Evolutionary conservation across 1,140 invertebrate genomes (phyloP), one percentile per base, ranked within the genome.

Genomic region (Argopecten irradians): DNA sequence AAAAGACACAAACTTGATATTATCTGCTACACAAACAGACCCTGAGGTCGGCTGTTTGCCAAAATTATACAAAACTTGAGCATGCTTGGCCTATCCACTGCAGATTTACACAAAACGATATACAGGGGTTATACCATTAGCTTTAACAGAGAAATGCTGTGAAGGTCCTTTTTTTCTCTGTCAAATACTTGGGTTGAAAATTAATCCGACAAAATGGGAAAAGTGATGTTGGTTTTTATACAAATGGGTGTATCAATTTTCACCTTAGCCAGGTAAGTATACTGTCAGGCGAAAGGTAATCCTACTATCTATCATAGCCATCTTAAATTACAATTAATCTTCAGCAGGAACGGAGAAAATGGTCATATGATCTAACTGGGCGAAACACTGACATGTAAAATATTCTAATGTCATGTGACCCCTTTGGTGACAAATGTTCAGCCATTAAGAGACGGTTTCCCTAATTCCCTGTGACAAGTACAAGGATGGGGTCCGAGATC

Each of bases 1-100:
- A 71, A 71, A 71, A 71, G 55, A 71, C 55, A 71, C 55, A 71
- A 71, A 71, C 55, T 71, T 71, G 55, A 71, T 71, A 71, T 71
- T 71, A 71, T 71, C 55, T 28, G 16, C 55, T 28, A 71, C 13
- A 28, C 55, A 71, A 7, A 28, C 55, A 71, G 16, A 71, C 55
- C 55, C 55, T 5, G 55, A 71, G 55, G 55, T 71, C 55, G 55
- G 55, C 55, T 71, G n/a, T 71, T 71, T 71, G 55, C 55, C 55
- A 71, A 71, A n/a, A 71, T 71, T 71, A 71, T 71, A 71, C 55
- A 71, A 28, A 71, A 71, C 28, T 71, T 71, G 55, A 28, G 55
- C 28, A n/a, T 71, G n/a, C 2, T 71, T 71, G 55, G 55, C 22
- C 55, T n/a, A 28, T 71, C 55, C 22, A 71, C 5, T 28, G 22